A percentile compares a stretch with the other conserved stretches of the same genome.
phyloP scores from a whole-genome alignment of 2,797 vertebrate genomes.

The Melanitta fusca region DNA sequence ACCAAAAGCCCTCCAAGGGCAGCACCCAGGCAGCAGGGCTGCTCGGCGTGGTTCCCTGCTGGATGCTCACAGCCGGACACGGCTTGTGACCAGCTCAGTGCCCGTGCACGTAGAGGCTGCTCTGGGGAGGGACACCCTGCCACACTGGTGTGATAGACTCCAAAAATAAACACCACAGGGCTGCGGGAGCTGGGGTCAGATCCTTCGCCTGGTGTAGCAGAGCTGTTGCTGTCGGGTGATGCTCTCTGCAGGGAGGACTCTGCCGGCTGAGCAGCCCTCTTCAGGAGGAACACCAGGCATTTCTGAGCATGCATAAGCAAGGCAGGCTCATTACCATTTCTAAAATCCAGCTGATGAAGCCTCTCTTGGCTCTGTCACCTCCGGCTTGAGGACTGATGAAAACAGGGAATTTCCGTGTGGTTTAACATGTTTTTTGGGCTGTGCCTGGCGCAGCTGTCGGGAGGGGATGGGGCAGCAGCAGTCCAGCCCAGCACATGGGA shows the following conservation, averaged over 20 bases:
- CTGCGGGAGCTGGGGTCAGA: not conserved
- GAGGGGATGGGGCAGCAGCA: not conserved
- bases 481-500: accelerated
- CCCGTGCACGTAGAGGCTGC: not conserved
- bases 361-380: not conserved
- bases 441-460: not conserved
- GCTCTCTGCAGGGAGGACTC: not conserved
- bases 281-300: not conserved
- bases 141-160: not conserved
- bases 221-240: not conserved
- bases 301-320: not conserved
- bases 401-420: not conserved
- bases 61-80: accelerated
- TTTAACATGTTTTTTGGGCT: accelerated
- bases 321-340: not conserved
- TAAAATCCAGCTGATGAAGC: not conserved
- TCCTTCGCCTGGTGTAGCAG: not conserved
- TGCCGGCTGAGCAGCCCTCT: not conserved
- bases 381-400: not conserved
- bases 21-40: accelerated
- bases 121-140: not conserved
- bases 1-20: not conserved
- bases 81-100: accelerated
- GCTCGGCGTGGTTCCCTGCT: accelerated
- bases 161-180: not conserved